A percentile compares a stretch with the other conserved stretches of the same genome.
Conservation (phyloP, 1,140 invertebrate genomes). For the Heliconius melpomene region DNA sequence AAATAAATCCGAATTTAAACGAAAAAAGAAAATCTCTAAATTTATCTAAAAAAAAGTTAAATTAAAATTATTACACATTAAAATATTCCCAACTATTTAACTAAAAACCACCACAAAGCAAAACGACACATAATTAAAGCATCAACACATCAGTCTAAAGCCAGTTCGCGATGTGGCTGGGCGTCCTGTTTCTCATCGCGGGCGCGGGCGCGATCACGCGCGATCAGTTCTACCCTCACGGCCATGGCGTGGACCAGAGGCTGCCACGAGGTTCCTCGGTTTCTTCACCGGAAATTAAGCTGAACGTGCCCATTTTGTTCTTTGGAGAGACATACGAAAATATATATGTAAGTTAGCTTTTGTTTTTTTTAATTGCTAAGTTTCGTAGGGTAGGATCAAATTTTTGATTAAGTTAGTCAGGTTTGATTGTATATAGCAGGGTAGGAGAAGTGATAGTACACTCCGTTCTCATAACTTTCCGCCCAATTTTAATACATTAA, state of each 20-base stretch:
- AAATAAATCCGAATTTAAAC: too few relatives aligned
- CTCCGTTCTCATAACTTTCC: too few relatives aligned
- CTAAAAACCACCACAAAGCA: neutral
- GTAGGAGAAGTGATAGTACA: too few relatives aligned
- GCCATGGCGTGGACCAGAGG: slow-evolving; percentile 61
- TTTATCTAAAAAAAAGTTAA: too few relatives aligned
- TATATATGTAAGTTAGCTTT: slow-evolving; percentile 86
- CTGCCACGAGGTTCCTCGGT: slow-evolving; percentile 74
- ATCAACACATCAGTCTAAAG: slow-evolving; percentile 19
- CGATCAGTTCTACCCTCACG: slow-evolving; percentile 73
- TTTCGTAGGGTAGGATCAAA: neutral
- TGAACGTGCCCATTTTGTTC: slow-evolving; percentile 85
- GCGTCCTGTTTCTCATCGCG: slow-evolving; percentile 40
- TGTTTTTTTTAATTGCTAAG: neutral
- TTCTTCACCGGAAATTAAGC: slow-evolving; percentile 72
- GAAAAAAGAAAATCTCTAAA: too few relatives aligned
- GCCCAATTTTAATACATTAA: too few relatives aligned
- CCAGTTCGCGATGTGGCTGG: slow-evolving; percentile 66
- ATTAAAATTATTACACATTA: too few relatives aligned
- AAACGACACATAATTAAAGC: neutral
- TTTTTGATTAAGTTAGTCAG: neutral
- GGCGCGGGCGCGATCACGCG: slow-evolving; percentile 59
- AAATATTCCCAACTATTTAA: too few relatives aligned
- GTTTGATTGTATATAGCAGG: too few relatives aligned
- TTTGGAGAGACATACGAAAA: slow-evolving; percentile 86